Percentiles rank a stretch among this genome's conserved stretches.
phyloP scores from a whole-genome alignment of 1,140 invertebrate species.

The Eciton burchellii region DNA sequence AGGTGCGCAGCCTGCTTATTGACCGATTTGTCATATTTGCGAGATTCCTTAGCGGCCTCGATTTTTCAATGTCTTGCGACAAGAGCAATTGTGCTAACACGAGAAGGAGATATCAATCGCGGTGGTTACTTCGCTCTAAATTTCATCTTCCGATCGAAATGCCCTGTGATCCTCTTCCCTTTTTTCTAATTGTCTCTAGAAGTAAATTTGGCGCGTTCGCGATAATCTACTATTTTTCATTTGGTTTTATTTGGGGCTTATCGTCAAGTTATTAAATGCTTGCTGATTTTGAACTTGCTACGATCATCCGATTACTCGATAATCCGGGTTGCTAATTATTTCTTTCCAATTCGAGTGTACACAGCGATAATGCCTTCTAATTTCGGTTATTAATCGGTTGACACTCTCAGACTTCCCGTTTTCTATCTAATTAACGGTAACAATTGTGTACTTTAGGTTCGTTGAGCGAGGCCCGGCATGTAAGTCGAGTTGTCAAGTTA shows the following conservation, averaged over 20 bases:
- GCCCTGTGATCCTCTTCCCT: background rate
- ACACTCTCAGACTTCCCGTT: too few species aligned
- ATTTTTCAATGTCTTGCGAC: slow-evolving; percentile 30
- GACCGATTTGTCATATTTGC: slow-evolving; percentile 46
- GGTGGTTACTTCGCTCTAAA: slow-evolving; percentile 1
- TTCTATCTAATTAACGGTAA: too few species aligned
- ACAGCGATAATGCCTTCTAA: too few species aligned
- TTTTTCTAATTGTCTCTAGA: background rate
- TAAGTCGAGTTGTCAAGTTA: too few species aligned
- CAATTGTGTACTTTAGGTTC: too few species aligned
- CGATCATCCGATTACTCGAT: background rate
- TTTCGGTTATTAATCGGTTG: too few species aligned
- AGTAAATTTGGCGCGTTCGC: background rate
- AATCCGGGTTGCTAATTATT: background rate
- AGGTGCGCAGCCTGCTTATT: slow-evolving; percentile 31
- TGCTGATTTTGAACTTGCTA: background rate
- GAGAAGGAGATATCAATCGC: slow-evolving; percentile 30
- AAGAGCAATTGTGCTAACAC: slow-evolving; percentile 48
- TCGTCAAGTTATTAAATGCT: background rate
- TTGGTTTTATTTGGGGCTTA: background rate
- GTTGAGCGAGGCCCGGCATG: too few species aligned
- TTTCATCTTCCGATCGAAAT: slow-evolving; percentile 37
- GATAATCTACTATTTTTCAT: background rate
- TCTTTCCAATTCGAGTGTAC: too few species aligned
- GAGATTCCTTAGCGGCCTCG: slow-evolving; percentile 33